These are phyloP conservation scores for Dendrophyllia cribrosa DNA, from an alignment of 64 coral and sea anemone genomes.

Conservation along the genomic window DNA sequence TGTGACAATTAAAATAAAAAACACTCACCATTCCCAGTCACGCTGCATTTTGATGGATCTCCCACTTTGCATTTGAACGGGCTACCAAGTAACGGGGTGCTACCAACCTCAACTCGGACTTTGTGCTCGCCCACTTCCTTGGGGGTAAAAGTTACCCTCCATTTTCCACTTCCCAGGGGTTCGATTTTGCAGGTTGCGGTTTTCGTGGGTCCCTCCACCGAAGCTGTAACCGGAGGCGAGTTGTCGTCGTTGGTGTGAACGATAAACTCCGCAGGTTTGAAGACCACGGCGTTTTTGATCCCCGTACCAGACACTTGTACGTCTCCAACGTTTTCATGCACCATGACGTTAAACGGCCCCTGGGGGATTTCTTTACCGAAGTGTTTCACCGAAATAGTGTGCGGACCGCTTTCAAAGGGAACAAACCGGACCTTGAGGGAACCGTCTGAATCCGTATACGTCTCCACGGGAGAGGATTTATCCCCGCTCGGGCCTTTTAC, in stretches of 20 bases:
- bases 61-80: slow-evolving; percentile 92
- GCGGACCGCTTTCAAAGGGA: slow-evolving; percentile 50
- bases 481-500: slow-evolving; percentile 61
- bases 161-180: slow-evolving; percentile 68
- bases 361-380: slow-evolving; percentile 76
- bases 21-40: slow-evolving; percentile 53
- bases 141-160: slow-evolving; percentile 75
- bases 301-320: slow-evolving; percentile 75
- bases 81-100: slow-evolving; percentile 73
- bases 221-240: slow-evolving; percentile 69
- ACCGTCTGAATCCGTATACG: slow-evolving; percentile 40
- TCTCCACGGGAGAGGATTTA: slow-evolving; percentile 19
- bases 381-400: slow-evolving; percentile 77
- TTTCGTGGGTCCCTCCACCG: slow-evolving; percentile 68
- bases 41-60: slow-evolving; percentile 73
- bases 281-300: slow-evolving; percentile 73
- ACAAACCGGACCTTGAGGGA: slow-evolving; percentile 71
- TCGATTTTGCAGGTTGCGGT: slow-evolving; percentile 27
- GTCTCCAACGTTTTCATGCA: slow-evolving; percentile 79
- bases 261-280: slow-evolving; percentile 82
- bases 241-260: slow-evolving; percentile 62
- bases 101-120: slow-evolving; percentile 80
- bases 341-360: slow-evolving; percentile 75
- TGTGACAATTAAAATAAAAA: neutral
- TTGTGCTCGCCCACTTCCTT: slow-evolving; percentile 90